Base-by-base conservation (phyloP, 2,113 vertebrate species). In the Oxygymnocypris stewartii region DNA sequence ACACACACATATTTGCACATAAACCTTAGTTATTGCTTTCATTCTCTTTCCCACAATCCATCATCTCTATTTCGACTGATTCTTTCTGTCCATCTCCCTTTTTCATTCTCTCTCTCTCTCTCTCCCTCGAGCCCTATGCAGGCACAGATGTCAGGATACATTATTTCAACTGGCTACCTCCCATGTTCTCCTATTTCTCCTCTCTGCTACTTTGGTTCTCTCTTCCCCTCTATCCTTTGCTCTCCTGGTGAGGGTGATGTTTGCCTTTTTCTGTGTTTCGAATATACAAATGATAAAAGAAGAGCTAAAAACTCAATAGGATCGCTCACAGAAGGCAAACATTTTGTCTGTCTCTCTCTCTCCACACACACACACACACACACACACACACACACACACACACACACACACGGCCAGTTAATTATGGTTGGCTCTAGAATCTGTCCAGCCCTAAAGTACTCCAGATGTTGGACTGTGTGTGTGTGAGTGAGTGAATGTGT, bases 81-180 rank as follows among this genome's bases (percentile, higher is more conserved):
- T n/a, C 40, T 86, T 85, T 82, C 75, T 84, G 61, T 79, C 81
- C 37, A 76, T 49, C 51, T 71, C 59, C 16, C 37, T 67, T 49
- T 78, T 20, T 80, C 13, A 35, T 59, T 63, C 65, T 1, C 78
- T 73, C 83, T 11, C 37, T 82, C 88, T 16, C 37, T 84, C 89
- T 81, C 85, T 91, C 92, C 92, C 93, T 84, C 80, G 75, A 93
- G 92, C 93, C 67, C 92, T 88, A 82, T 81, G 89, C 92, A 93
- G 90, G 91, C 93, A 93, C 93, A 94, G 92, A 94, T 94, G 93
- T 93, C 93, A 93, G 90, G 92, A 93, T 91, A 84, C 88, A 93
- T 94, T 94, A 94, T 93, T 93, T 92, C 92, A 77, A 84, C 92
- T 93, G 88, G 89, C 90, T 91, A 88, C 84, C 87, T 93, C 89